A percentile compares a stretch with the other conserved stretches of the same genome.
phyloP scores from a whole-genome alignment of 2,113 vertebrate genomes.

The Syngnathus typhle region DNA sequence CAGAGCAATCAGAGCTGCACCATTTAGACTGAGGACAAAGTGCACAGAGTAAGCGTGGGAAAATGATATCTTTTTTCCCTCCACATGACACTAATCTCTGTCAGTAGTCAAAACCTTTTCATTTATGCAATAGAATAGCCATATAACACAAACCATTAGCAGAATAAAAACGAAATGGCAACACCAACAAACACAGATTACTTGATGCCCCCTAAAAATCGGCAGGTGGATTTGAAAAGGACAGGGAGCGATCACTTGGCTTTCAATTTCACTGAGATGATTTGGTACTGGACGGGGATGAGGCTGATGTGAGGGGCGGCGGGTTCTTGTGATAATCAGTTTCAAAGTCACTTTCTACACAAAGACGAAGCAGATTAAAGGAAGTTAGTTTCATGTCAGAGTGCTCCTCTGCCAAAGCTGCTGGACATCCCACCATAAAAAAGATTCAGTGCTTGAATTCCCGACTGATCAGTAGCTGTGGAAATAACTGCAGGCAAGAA shows the following conservation, averaged over 20 bases:
- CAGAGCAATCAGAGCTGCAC: slow-evolving; percentile 34
- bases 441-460: slow-evolving; percentile 18
- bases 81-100: slow-evolving; percentile 58
- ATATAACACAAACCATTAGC: slow-evolving; percentile 60
- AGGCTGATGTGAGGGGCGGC: not conserved
- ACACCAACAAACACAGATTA: slow-evolving; percentile 40
- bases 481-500: slow-evolving; percentile 12
- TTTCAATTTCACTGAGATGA: slow-evolving; percentile 13
- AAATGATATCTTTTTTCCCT: slow-evolving; percentile 67
- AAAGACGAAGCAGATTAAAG: slow-evolving; percentile 47
- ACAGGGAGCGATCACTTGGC: slow-evolving; percentile 8
- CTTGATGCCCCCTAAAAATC: slow-evolving; percentile 62
- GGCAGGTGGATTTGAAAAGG: slow-evolving; percentile 34
- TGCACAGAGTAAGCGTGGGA: slow-evolving; percentile 39
- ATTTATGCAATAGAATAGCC: slow-evolving; percentile 44
- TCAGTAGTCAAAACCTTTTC: slow-evolving; percentile 58
- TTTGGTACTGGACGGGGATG: not conserved
- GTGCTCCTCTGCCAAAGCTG: slow-evolving; percentile 17
- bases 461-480: slow-evolving; percentile 5
- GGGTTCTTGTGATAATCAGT: slow-evolving; percentile 36
- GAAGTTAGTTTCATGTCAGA: slow-evolving; percentile 30
- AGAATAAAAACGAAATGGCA: slow-evolving; percentile 60
- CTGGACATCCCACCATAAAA: slow-evolving; percentile 10
- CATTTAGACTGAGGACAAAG: slow-evolving; percentile 53
- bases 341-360: slow-evolving; percentile 52